phyloP scores from a whole-genome alignment of 2,888 invertebrate genomes.

The Agrotis segetum region DNA sequence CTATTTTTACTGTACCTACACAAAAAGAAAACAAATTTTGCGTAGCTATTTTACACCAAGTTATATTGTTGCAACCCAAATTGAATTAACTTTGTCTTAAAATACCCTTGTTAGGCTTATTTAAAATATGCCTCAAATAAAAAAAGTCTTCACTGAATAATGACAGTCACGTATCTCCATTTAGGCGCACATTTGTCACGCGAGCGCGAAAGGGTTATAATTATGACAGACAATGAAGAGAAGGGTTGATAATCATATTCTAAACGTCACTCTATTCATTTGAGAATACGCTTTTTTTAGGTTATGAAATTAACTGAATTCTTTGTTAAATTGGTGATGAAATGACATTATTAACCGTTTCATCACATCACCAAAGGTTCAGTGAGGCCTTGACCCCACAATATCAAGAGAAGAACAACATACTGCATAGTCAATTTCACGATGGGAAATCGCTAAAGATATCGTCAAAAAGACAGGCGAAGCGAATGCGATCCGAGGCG shows the following conservation, averaged over 20 bases:
- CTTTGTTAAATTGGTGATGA: not conserved
- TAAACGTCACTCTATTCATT: constrained; percentile 71
- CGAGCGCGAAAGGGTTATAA: constrained; percentile 75
- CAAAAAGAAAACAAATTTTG: too few species aligned
- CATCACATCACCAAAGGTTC: not conserved
- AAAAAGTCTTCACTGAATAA: constrained; percentile 43
- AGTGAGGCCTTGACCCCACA: too few species aligned
- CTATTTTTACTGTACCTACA: too few species aligned
- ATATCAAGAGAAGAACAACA: too few species aligned
- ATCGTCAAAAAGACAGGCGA: too few species aligned
- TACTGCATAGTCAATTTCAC: too few species aligned
- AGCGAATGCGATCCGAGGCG: too few species aligned
- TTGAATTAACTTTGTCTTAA: too few species aligned
- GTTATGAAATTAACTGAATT: constrained; percentile 22
- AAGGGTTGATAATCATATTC: constrained; percentile 81
- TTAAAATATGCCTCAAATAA: not conserved
- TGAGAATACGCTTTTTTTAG: constrained; percentile 44
- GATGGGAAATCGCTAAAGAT: too few species aligned
- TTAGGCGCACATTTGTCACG: constrained; percentile 65
- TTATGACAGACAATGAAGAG: constrained; percentile 79
- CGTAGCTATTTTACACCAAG: too few species aligned
- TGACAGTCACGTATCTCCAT: constrained; percentile 69
- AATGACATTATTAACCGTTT: not conserved
- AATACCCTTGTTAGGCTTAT: not conserved
- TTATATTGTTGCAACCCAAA: not conserved